Percentiles rank a stretch among this genome's conserved stretches.
phyloP scores from a whole-genome alignment of 30 jellyfish, hydroid and myxozoan species.

The Rhopilema esculentum region DNA sequence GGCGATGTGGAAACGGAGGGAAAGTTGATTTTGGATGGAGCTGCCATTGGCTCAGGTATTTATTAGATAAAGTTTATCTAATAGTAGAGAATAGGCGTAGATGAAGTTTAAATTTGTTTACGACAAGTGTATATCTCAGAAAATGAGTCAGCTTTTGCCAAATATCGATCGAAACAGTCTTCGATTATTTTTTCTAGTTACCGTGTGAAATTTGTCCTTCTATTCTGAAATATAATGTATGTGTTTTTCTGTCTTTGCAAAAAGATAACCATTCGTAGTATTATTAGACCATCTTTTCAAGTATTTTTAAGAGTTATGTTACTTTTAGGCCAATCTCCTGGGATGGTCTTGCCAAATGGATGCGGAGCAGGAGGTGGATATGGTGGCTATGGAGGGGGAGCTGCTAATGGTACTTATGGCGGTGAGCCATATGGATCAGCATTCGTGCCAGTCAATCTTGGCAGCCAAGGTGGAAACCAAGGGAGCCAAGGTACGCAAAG shows the following conservation, averaged over 20 bases:
- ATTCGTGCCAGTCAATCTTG: conserved; percentile 28
- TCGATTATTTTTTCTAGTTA: no score
- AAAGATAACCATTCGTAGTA: no score
- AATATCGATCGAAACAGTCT: no score
- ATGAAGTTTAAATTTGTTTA: no score
- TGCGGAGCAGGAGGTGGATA: conserved; percentile 73
- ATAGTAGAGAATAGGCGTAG: background rate
- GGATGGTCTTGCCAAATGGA: conserved; percentile 26
- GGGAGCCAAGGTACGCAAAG: conserved; percentile 55
- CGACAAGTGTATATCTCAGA: no score
- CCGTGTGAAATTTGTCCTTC: no score
- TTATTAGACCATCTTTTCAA: no score
- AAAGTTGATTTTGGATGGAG: conserved; percentile 45
- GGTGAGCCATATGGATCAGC: conserved; percentile 65
- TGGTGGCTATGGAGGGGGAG: conserved; percentile 77
- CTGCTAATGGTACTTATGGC: conserved; percentile 35
- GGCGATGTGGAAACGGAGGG: conserved; percentile 72
- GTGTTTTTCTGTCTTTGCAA: no score
- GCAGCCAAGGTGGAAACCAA: conserved; percentile 68
- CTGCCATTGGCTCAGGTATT: conserved; percentile 39
- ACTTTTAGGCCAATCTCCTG: conserved; percentile 43
- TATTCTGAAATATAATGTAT: no score
- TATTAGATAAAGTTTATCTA: background rate
- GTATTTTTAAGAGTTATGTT: no score
- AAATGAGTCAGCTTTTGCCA: no score